Evolutionary conservation across 1,140 invertebrate species (phyloP).

Genomic region (Drosophila athabasca): DNA sequence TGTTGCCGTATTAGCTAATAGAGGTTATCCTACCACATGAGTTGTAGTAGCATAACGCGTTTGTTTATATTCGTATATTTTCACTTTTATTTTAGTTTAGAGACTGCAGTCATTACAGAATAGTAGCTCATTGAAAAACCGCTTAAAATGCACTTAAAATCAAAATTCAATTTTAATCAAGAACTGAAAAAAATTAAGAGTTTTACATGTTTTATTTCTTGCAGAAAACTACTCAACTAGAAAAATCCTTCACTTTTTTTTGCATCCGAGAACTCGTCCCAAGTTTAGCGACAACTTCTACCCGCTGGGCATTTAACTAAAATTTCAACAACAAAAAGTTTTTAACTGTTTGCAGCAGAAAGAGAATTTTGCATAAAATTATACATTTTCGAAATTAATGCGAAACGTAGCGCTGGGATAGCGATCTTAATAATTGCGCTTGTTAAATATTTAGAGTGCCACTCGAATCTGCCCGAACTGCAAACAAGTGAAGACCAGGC

Average conservation of each 20-base stretch:
- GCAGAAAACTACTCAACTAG: too few species aligned
- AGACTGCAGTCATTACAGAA: too few species aligned
- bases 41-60: too few species aligned
- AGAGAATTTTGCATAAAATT: slow-evolving; percentile 34
- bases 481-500: slow-evolving; percentile 20
- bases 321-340: slow-evolving; percentile 17
- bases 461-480: slow-evolving; percentile 29
- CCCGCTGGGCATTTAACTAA: slow-evolving; percentile 11
- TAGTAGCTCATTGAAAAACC: background rate
- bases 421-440: slow-evolving; percentile 68
- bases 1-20: too few species aligned
- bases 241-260: too few species aligned
- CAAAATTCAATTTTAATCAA: too few species aligned
- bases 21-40: too few species aligned
- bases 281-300: background rate
- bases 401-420: slow-evolving; percentile 43
- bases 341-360: slow-evolving; percentile 1
- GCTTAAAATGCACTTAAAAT: background rate
- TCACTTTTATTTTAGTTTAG: too few species aligned
- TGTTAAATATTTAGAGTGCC: slow-evolving; percentile 68
- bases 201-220: too few species aligned
- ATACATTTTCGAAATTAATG: slow-evolving; percentile 50
- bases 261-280: too few species aligned
- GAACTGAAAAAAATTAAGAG: too few species aligned
- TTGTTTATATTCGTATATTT: too few species aligned